Evolutionary conservation across 2,888 invertebrate genomes (phyloP).

Genomic region (Clepsis dumicolana): DNA sequence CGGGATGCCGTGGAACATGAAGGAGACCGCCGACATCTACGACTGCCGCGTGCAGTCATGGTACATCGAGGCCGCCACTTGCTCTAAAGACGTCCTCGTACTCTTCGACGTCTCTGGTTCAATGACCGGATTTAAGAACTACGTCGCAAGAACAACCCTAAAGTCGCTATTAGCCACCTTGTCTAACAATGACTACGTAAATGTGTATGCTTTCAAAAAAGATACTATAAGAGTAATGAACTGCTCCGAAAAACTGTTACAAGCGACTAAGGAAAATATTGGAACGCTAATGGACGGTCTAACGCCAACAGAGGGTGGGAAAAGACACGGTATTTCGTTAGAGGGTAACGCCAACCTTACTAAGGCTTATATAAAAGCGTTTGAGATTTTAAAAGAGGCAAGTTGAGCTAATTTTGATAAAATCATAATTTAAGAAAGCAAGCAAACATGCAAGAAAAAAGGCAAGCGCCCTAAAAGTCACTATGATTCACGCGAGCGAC

Average conservation of each 20-base stretch:
- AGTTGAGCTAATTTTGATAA: slow-evolving; percentile 50
- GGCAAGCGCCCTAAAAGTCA: no score
- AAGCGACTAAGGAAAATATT: slow-evolving; percentile 95
- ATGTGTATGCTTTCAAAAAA: slow-evolving; percentile 94
- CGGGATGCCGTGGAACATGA: slow-evolving; percentile 89
- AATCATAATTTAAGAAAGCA: background rate
- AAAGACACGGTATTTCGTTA: slow-evolving; percentile 86
- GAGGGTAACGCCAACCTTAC: slow-evolving; percentile 94
- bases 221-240: slow-evolving; percentile 90
- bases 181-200: slow-evolving; percentile 99
- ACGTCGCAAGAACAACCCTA: slow-evolving; percentile 94
- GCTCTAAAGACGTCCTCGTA: slow-evolving; percentile 98
- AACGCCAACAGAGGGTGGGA: slow-evolving; percentile 70
- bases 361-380: slow-evolving; percentile 93
- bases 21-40: slow-evolving; percentile 90
- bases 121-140: slow-evolving; percentile 94
- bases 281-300: slow-evolving; percentile 90
- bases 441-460: no score
- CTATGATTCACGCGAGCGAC: no score
- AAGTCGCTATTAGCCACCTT: slow-evolving; percentile 96
- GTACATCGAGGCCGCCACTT: slow-evolving; percentile 99
- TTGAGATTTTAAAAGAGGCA: slow-evolving; percentile 91
- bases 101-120: slow-evolving; percentile 98
- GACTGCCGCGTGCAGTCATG: slow-evolving; percentile 97
- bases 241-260: slow-evolving; percentile 95